phyloP scores from a whole-genome alignment of 2,113 vertebrate genomes.

The Paracanthobrama guichenoti region DNA sequence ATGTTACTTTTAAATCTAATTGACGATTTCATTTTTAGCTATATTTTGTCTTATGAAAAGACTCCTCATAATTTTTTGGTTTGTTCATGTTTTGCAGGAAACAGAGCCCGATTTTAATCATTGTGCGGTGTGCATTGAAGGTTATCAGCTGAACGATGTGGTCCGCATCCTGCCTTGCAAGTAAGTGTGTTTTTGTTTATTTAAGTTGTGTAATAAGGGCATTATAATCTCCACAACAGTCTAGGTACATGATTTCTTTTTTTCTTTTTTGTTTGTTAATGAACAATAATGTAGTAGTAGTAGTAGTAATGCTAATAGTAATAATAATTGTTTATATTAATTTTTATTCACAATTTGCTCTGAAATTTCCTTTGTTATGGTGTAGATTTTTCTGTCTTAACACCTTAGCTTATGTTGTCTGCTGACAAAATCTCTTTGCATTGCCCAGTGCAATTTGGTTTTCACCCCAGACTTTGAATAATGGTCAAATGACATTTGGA shows the following conservation, averaged over 20 bases:
- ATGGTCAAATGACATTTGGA: background rate
- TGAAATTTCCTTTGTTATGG: background rate
- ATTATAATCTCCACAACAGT: too few relatives aligned
- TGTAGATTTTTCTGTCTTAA: background rate
- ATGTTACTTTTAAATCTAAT: background rate
- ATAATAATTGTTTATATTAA: background rate
- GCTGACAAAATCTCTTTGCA: background rate
- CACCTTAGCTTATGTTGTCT: background rate
- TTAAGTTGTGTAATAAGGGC: background rate
- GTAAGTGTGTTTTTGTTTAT: slow-evolving; percentile 73
- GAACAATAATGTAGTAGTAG: too few relatives aligned
- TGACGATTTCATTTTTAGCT: background rate
- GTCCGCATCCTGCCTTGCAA: slow-evolving; percentile 98
- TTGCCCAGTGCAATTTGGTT: background rate
- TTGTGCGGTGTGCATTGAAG: slow-evolving; percentile 97
- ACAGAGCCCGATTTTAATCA: slow-evolving; percentile 98
- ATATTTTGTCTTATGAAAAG: background rate
- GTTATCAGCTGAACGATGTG: slow-evolving; percentile 96
- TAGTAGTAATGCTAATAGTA: background rate
- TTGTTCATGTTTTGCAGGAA: slow-evolving; percentile 77
- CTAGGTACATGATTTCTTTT: too few relatives aligned
- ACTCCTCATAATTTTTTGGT: slow-evolving; percentile 16
- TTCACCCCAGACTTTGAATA: slow-evolving; percentile 3
- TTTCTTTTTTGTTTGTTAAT: too few relatives aligned
- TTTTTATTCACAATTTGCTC: background rate